A percentile compares a stretch with the other conserved stretches of the same genome.
Conservation (phyloP, 2,888 invertebrate species). For the Chaetoderma sp. region DNA sequence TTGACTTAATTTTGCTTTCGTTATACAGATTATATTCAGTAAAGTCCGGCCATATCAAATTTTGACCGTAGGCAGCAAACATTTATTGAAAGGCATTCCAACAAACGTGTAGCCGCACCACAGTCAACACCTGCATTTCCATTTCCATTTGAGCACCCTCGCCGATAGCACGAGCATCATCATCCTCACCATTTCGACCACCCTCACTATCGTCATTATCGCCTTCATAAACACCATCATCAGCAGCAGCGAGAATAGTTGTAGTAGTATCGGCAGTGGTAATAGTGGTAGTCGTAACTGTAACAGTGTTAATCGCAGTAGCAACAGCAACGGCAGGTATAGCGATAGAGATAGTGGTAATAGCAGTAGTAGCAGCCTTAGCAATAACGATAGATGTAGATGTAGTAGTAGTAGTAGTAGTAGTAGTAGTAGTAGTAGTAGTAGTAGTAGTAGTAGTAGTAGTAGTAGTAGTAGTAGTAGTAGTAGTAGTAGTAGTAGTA, state of each 20-base stretch:
- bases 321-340: neutral
- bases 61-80: too few relatives aligned
- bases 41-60: too few relatives aligned
- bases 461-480: neutral
- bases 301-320: neutral
- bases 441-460: neutral
- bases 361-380: conserved; percentile 1
- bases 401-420: conserved; percentile 4
- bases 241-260: neutral
- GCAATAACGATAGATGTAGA: neutral
- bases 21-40: too few relatives aligned
- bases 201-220: neutral
- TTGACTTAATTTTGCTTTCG: too few relatives aligned
- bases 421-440: neutral
- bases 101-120: too few relatives aligned
- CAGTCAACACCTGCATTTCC: too few relatives aligned
- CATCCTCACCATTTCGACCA: neutral
- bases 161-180: neutral
- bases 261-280: neutral
- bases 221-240: neutral
- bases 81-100: too few relatives aligned
- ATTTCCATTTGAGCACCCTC: too few relatives aligned
- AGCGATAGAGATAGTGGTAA: neutral
- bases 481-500: neutral
- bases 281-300: neutral